These are phyloP conservation scores for Drosophila nigricruria DNA, from an alignment of 2,888 invertebrate species.

Conservation along the genomic window DNA sequence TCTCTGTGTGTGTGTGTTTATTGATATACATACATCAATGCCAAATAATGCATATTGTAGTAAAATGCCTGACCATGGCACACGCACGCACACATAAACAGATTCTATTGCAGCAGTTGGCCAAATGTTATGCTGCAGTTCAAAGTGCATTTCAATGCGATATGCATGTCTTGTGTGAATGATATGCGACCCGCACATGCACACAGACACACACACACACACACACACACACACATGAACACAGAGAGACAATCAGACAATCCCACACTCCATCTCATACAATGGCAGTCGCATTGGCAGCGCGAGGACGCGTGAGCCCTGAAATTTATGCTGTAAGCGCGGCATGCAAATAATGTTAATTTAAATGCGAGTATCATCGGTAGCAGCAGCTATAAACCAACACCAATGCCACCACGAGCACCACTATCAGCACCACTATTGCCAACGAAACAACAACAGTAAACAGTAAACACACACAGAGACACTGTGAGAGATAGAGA, in stretches of 20 bases:
- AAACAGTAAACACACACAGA: conserved; percentile 13
- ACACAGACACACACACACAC: not conserved
- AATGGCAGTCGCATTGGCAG: conserved; percentile 9
- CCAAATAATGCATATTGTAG: conserved; percentile 8
- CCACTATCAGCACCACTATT: conserved; percentile 17
- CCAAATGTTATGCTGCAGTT: conserved; percentile 35
- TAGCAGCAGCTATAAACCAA: conserved; percentile 41
- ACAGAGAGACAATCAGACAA: not conserved
- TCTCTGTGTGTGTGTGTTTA: not conserved
- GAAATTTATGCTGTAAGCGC: conserved; percentile 76
- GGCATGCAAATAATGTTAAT: conserved; percentile 79
- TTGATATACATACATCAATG: conserved; percentile 6
- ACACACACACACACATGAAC: not conserved
- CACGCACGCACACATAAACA: not conserved
- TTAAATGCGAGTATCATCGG: conserved; percentile 77
- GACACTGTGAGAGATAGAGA: not conserved
- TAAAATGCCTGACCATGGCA: conserved; percentile 3
- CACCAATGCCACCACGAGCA: conserved; percentile 30
- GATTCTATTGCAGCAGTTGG: not conserved
- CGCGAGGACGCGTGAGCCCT: conserved; percentile 40
- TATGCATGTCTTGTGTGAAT: conserved; percentile 36
- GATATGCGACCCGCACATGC: conserved; percentile 21
- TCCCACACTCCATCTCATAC: not conserved
- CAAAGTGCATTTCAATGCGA: conserved; percentile 53
- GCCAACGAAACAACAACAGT: conserved; percentile 26